These are phyloP conservation scores for Aricia artaxerxes DNA, from an alignment of 2,888 invertebrate species.

Conservation along the genomic window DNA sequence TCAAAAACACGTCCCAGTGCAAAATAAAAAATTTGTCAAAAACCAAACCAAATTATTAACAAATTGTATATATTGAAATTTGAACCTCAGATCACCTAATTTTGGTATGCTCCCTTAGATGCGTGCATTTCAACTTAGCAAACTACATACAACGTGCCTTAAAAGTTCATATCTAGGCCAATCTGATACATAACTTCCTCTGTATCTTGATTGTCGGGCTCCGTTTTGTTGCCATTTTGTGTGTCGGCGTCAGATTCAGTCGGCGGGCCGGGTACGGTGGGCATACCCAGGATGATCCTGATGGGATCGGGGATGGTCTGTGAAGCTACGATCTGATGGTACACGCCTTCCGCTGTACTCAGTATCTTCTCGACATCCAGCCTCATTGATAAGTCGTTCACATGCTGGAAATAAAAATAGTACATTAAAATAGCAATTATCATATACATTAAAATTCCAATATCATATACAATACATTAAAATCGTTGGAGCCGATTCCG, in stretches of 20 bases:
- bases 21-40: not conserved
- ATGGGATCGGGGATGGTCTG: conserved; percentile 86
- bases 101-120: not conserved
- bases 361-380: conserved; percentile 91
- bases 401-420: conserved; percentile 83
- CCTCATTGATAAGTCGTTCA: conserved; percentile 95
- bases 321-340: conserved; percentile 89
- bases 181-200: conserved; percentile 82
- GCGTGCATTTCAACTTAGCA: conserved; percentile 26
- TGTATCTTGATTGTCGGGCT: conserved; percentile 56
- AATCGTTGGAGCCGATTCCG: too few relatives aligned
- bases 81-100: not conserved
- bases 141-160: conserved; percentile 53
- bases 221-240: conserved; percentile 51
- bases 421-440: not conserved
- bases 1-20: not conserved
- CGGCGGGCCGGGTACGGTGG: conserved; percentile 56
- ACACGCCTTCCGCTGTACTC: conserved; percentile 95
- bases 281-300: conserved; percentile 84
- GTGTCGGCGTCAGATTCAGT: conserved; percentile 46
- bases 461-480: too few relatives aligned
- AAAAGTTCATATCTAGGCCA: conserved; percentile 79
- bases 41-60: not conserved
- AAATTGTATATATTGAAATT: not conserved
- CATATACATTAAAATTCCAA: too few relatives aligned